phyloP scores from a whole-genome alignment of 2,113 vertebrate genomes.

The Phyllopteryx taeniolatus region DNA sequence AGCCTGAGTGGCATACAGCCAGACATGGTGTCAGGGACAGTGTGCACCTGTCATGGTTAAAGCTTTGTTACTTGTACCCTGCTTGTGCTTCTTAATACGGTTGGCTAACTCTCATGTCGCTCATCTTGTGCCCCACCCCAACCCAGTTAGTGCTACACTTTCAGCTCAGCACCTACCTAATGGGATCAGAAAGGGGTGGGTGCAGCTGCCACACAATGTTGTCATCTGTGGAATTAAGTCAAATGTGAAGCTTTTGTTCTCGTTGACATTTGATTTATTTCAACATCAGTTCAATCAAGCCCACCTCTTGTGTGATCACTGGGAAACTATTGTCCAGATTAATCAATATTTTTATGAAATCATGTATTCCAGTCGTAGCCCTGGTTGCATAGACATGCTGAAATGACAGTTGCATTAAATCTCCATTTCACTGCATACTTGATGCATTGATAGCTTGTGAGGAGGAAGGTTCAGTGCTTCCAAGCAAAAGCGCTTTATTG shows the following conservation, averaged over 20 bases:
- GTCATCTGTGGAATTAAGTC: constrained; percentile 51
- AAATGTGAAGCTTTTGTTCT: constrained; percentile 32
- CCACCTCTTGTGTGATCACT: background rate
- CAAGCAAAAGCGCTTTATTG: constrained; percentile 3
- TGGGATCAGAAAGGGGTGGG: constrained; percentile 18
- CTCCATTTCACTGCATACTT: background rate
- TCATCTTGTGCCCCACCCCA: constrained; percentile 22
- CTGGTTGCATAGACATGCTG: background rate
- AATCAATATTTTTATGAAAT: background rate
- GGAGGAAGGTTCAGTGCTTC: background rate
- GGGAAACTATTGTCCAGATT: background rate
- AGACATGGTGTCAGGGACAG: constrained; percentile 1
- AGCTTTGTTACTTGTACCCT: constrained; percentile 2
- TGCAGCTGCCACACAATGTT: constrained; percentile 51
- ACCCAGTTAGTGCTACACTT: constrained; percentile 27
- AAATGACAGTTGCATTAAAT: background rate
- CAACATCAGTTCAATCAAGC: background rate
- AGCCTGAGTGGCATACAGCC: constrained; percentile 14
- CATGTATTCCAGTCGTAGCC: background rate
- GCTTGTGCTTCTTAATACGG: constrained; percentile 10
- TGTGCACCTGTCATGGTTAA: constrained; percentile 10
- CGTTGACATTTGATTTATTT: background rate
- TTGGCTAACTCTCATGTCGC: constrained; percentile 9
- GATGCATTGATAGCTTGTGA: constrained; percentile 1
- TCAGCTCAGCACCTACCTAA: constrained; percentile 15